phyloP scores from a whole-genome alignment of 2,113 vertebrate species.

The Prolemur simus region DNA sequence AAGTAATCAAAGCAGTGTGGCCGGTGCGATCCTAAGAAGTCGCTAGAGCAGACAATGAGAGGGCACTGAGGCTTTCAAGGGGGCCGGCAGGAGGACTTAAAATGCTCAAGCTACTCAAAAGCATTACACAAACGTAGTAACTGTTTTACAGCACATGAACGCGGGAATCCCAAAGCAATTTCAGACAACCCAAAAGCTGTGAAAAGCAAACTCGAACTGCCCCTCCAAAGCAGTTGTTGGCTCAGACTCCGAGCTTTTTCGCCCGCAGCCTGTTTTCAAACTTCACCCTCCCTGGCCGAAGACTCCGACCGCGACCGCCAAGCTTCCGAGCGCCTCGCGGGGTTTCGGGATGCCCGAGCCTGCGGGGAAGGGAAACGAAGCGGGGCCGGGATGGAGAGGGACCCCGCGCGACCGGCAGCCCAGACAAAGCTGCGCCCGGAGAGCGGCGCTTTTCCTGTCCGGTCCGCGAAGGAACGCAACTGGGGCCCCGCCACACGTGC shows the following conservation, averaged over 20 bases:
- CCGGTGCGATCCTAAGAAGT: slow-evolving; percentile 55
- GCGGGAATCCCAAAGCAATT: not conserved
- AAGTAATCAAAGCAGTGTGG: slow-evolving; percentile 74
- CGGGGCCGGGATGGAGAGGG: not conserved
- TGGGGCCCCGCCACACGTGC: slow-evolving; percentile 54
- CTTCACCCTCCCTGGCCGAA: slow-evolving; percentile 29
- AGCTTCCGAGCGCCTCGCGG: not conserved
- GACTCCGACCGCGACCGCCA: not conserved
- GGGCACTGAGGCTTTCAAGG: slow-evolving; percentile 19
- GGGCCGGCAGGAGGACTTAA: not conserved
- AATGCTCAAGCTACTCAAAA: not conserved
- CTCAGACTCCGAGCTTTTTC: not conserved
- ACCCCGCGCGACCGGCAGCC: not conserved
- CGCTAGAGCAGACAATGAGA: slow-evolving; percentile 64
- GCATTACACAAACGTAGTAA: not conserved
- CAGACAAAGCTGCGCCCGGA: slow-evolving; percentile 64
- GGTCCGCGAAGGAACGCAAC: not conserved
- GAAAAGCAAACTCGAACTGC: not conserved
- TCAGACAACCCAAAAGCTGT: not conserved
- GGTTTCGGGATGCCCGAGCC: not conserved
- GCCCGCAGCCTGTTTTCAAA: slow-evolving; percentile 39
- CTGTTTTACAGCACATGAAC: not conserved
- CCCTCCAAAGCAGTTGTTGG: slow-evolving; percentile 41
- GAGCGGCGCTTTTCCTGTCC: not conserved
- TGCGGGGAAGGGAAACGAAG: not conserved